These are phyloP conservation scores for Epinotia ramella DNA, from an alignment of 2,888 invertebrate genomes.

Conservation along the genomic window DNA sequence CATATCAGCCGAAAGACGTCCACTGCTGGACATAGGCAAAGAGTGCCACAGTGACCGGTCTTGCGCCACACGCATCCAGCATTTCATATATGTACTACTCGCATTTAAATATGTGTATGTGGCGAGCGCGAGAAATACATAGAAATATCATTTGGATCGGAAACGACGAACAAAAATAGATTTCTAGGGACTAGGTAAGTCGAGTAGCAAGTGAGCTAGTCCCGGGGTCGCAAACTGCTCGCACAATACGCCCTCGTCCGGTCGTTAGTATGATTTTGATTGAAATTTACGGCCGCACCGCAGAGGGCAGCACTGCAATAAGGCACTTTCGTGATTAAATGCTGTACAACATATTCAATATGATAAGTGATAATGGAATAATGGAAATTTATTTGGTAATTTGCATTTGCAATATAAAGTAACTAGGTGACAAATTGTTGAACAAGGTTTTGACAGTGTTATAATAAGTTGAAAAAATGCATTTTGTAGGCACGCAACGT, in stretches of 20 bases:
- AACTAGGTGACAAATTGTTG: not conserved
- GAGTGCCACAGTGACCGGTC: no score
- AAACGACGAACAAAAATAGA: not conserved
- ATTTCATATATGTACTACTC: no score
- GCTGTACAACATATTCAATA: slow-evolving; percentile 49
- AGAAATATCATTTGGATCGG: no score
- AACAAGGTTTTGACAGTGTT: not conserved
- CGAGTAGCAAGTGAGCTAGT: not conserved
- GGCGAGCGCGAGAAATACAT: no score
- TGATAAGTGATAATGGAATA: slow-evolving; percentile 34
- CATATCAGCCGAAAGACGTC: no score
- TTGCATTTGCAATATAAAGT: not conserved
- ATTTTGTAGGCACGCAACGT: not conserved
- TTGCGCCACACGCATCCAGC: no score
- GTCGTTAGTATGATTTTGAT: slow-evolving; percentile 79
- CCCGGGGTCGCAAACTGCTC: slow-evolving; percentile 9
- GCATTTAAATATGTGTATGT: no score
- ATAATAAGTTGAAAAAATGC: not conserved
- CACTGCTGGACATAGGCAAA: no score
- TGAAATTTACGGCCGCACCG: slow-evolving; percentile 78
- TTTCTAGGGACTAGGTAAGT: not conserved
- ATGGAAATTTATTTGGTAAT: slow-evolving; percentile 22
- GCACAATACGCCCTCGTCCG: slow-evolving; percentile 71
- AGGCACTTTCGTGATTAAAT: slow-evolving; percentile 82
- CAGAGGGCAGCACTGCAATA: slow-evolving; percentile 76